Conservation (phyloP, 2,113 vertebrate genomes). For the Salvelinus fontinalis region DNA sequence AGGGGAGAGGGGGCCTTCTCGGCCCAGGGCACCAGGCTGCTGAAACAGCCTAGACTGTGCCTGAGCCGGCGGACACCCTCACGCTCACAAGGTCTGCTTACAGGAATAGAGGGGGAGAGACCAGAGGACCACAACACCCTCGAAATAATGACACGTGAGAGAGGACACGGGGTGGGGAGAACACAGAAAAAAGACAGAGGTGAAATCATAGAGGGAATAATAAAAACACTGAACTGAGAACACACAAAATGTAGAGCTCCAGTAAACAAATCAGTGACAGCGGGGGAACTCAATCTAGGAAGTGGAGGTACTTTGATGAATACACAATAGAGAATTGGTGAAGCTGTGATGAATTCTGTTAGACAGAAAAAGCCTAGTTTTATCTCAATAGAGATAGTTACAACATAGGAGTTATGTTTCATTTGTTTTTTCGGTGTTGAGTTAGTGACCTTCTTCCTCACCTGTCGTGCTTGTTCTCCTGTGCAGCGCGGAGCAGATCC, state of each 20-base stretch:
- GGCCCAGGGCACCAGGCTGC: conserved; percentile 78
- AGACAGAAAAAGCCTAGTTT: neutral
- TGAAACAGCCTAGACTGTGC: conserved; percentile 82
- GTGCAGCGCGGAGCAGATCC: conserved; percentile 89
- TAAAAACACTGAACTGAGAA: neutral
- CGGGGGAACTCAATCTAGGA: conserved; percentile 11
- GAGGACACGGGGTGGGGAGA: conserved; percentile 9
- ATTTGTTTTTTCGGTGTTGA: neutral
- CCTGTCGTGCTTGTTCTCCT: conserved; percentile 97
- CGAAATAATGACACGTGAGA: conserved; percentile 28
- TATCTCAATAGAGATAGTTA: neutral
- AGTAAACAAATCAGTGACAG: neutral
- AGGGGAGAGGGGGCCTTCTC: conserved; percentile 72
- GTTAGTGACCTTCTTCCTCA: conserved; percentile 49
- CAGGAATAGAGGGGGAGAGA: conserved; percentile 26
- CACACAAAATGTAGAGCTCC: neutral
- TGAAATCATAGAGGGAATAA: conserved; percentile 15
- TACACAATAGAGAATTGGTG: neutral
- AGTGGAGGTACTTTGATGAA: conserved; percentile 3
- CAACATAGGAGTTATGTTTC: too few species aligned
- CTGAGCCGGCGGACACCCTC: conserved; percentile 75
- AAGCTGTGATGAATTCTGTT: neutral
- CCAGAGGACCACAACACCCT: neutral
- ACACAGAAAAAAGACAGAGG: conserved; percentile 33
- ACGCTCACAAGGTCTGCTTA: conserved; percentile 67